phyloP scores from a whole-genome alignment of 2,888 invertebrate species.

The Mellilla xanthometata region DNA sequence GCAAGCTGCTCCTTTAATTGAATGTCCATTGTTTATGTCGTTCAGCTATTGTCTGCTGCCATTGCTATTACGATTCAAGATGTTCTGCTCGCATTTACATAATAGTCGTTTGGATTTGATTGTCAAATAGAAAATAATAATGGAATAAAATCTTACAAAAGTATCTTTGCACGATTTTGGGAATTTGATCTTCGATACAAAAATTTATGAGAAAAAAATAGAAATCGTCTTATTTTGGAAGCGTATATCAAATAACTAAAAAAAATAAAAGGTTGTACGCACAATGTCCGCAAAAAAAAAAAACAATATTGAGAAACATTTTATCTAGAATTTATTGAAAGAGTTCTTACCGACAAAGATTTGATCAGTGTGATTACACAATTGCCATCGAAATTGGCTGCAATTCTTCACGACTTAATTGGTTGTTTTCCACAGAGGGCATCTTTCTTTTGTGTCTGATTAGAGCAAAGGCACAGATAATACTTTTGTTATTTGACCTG shows the following conservation, averaged over 20 bases:
- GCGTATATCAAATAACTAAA: too few relatives aligned
- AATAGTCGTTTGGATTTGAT: not conserved
- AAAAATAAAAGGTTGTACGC: too few relatives aligned
- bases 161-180: too few relatives aligned
- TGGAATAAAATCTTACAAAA: too few relatives aligned
- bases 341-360: not conserved
- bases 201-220: too few relatives aligned
- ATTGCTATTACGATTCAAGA: conserved; percentile 8
- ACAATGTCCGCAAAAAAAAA: too few relatives aligned
- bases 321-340: too few relatives aligned
- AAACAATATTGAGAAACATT: too few relatives aligned
- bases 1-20: conserved; percentile 51
- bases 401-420: conserved; percentile 34
- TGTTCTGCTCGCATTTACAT: conserved; percentile 13
- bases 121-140: too few relatives aligned
- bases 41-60: conserved; percentile 24
- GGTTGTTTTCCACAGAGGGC: conserved; percentile 30
- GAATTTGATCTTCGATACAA: too few relatives aligned
- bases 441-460: conserved; percentile 30
- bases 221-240: too few relatives aligned
- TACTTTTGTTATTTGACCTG: conserved; percentile 25
- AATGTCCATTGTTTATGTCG: conserved; percentile 47
- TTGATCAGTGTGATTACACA: conserved; percentile 1
- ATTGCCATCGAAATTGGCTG: conserved; percentile 17
- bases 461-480: conserved; percentile 26